Evolutionary conservation across 2,888 invertebrate species (phyloP).

Genomic region (Lamellibrachia satsuma): DNA sequence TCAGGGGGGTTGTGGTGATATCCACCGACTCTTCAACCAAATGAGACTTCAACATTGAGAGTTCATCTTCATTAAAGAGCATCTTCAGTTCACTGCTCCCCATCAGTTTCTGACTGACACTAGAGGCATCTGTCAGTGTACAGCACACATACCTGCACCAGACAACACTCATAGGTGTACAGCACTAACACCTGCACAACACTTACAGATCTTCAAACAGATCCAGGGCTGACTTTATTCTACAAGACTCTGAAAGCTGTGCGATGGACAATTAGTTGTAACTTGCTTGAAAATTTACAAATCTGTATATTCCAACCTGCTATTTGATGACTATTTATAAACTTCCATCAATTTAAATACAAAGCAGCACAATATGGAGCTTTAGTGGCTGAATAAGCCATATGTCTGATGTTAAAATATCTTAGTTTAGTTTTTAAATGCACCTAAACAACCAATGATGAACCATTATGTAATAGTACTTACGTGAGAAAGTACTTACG

Average conservation of each 20-base stretch:
- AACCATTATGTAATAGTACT: not conserved
- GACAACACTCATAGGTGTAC: not conserved
- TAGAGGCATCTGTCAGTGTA: not conserved
- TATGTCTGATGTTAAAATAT: not conserved
- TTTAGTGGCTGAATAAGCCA: not conserved
- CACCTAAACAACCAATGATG: not conserved
- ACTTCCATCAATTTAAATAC: not conserved
- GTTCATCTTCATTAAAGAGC: not conserved
- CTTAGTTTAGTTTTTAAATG: not conserved
- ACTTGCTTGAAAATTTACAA: not conserved
- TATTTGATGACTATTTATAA: not conserved
- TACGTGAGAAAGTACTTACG: no score
- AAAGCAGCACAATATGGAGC: not conserved
- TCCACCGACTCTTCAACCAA: not conserved
- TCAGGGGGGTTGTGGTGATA: not conserved
- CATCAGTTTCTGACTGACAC: not conserved
- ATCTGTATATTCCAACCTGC: not conserved
- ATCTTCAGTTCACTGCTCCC: not conserved
- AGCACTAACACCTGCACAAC: no score
- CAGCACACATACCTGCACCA: not conserved
- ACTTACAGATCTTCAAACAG: not conserved
- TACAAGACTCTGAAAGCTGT: not conserved
- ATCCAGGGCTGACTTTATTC: not conserved
- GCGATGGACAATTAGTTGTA: not conserved
- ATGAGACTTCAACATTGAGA: not conserved